Conservation (phyloP, 2,797 vertebrate genomes). For the Enteromius radiatus region DNA sequence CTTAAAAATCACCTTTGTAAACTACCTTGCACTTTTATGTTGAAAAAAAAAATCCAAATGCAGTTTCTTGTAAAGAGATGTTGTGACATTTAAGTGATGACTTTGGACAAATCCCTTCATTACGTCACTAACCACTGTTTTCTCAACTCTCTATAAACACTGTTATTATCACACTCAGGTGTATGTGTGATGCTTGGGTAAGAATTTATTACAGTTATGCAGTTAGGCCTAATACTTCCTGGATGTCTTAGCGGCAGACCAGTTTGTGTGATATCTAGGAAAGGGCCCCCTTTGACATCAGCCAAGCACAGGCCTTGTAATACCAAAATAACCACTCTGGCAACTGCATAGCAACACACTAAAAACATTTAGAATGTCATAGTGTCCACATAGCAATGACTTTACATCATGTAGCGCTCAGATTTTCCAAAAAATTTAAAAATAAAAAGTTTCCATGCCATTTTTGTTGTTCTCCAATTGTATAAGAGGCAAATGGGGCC, state of each 20-base stretch:
- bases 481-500: not conserved
- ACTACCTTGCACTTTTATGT: not conserved
- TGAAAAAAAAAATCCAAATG: not conserved
- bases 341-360: not conserved
- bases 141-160: not conserved
- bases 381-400: slow-evolving; percentile 2
- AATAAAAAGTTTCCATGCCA: not conserved
- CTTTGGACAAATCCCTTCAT: not conserved
- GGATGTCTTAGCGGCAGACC: not conserved
- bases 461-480: not conserved
- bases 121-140: not conserved
- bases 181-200: not conserved
- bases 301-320: not conserved
- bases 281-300: not conserved
- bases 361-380: not conserved
- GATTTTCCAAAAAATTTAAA: not conserved
- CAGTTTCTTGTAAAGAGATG: not conserved
- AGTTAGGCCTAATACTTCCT: not conserved
- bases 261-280: not conserved
- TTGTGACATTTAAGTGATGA: not conserved
- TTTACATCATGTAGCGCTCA: not conserved
- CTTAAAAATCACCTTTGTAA: too few species aligned
- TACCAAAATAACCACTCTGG: not conserved
- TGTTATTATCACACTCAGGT: not conserved
- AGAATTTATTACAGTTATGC: not conserved